Conservation (phyloP, 1,140 invertebrate genomes). For the Bombus confusus region DNA sequence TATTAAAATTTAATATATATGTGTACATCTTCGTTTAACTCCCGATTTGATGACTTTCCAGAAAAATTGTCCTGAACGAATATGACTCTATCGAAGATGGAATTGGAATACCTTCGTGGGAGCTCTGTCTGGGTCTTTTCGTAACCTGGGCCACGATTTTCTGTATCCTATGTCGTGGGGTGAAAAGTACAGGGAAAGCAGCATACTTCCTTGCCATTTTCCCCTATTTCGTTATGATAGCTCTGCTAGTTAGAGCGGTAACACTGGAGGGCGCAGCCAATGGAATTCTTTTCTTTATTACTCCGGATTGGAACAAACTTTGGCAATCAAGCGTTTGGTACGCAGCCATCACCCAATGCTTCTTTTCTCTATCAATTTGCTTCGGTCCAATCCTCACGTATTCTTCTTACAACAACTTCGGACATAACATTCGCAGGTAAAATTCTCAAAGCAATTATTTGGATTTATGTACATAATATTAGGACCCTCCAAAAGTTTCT, state of each 20-base stretch:
- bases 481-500: no score
- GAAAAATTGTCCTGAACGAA: conserved; percentile 84
- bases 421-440: conserved; percentile 90
- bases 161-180: conserved; percentile 85
- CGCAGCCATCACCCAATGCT: conserved; percentile 92
- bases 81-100: conserved; percentile 84
- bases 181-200: conserved; percentile 86
- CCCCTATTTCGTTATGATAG: conserved; percentile 88
- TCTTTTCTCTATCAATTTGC: conserved; percentile 92
- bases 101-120: conserved; percentile 86
- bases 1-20: no score
- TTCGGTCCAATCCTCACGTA: conserved; percentile 92
- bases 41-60: conserved; percentile 61
- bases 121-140: conserved; percentile 86
- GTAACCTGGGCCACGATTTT: conserved; percentile 88
- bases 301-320: conserved; percentile 87
- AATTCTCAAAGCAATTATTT: neutral
- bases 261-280: conserved; percentile 85
- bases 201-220: conserved; percentile 90
- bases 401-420: conserved; percentile 92
- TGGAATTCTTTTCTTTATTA: conserved; percentile 88
- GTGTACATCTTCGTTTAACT: neutral
- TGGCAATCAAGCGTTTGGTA: conserved; percentile 91
- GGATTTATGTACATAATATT: no score
- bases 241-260: conserved; percentile 85